Evolutionary conservation across 1,140 invertebrate species (phyloP).

Genomic region (Drepana arcuata): DNA sequence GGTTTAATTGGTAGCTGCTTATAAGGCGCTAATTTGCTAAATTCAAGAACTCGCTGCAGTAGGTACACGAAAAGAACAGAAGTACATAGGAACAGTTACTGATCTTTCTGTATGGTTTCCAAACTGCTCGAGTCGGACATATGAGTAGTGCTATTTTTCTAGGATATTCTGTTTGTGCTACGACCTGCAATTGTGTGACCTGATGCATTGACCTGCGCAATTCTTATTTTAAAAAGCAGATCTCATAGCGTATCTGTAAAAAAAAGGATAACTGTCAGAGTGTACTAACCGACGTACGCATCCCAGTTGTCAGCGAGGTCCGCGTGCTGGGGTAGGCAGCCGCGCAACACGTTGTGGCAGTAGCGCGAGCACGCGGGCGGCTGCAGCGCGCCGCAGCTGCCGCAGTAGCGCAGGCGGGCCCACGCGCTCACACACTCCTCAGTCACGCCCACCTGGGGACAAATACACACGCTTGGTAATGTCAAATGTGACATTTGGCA

Average conservation of each 20-base stretch:
- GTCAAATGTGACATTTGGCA: too few relatives aligned
- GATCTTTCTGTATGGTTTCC: too few relatives aligned
- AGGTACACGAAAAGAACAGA: too few relatives aligned
- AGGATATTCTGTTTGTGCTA: background rate
- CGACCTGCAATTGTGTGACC: too few relatives aligned
- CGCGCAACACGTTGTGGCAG: constrained; percentile 92
- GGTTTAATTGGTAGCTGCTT: too few relatives aligned
- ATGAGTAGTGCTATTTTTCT: too few relatives aligned
- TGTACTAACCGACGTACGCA: constrained; percentile 87
- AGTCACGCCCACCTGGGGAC: constrained; percentile 68
- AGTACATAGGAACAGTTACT: too few relatives aligned
- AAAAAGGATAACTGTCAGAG: background rate
- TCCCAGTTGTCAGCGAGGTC: constrained; percentile 92
- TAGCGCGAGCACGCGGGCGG: constrained; percentile 89
- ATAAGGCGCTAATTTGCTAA: too few relatives aligned
- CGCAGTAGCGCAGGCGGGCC: constrained; percentile 89
- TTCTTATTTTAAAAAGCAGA: too few relatives aligned
- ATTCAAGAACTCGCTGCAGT: too few relatives aligned
- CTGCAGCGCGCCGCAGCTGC: constrained; percentile 83
- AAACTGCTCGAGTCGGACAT: too few relatives aligned
- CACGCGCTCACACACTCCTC: constrained; percentile 84
- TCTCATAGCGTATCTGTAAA: background rate
- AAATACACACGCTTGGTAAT: background rate
- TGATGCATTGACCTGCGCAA: too few relatives aligned
- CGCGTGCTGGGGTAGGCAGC: constrained; percentile 88